Conservation (phyloP, 2,797 vertebrate species). For the Euphonia xanthogaster region DNA sequence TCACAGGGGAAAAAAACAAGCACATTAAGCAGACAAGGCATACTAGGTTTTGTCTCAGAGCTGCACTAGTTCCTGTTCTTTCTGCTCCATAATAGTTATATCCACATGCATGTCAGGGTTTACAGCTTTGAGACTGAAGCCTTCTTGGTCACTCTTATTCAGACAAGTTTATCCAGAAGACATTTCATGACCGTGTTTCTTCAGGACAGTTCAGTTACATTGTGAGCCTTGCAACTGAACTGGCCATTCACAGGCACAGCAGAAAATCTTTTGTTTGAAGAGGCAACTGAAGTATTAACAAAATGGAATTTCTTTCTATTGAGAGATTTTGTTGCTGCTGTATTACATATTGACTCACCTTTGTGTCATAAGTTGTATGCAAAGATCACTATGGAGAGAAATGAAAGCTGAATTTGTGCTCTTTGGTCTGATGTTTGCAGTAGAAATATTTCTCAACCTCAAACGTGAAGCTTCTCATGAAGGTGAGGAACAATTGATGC, state of each 20-base stretch:
- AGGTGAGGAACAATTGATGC: slow-evolving; percentile 18
- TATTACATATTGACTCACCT: neutral
- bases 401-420: slow-evolving; percentile 18
- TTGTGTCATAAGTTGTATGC: neutral
- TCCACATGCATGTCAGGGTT: neutral
- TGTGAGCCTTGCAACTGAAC: neutral
- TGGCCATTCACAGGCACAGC: neutral
- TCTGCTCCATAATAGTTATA: neutral
- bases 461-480: neutral
- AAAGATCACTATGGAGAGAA: slow-evolving; percentile 50
- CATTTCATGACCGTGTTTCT: neutral
- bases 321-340: neutral
- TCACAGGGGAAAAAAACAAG: neutral
- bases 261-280: slow-evolving; percentile 6
- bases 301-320: neutral
- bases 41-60: neutral
- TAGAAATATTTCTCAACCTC: slow-evolving; percentile 53
- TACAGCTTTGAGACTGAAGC: neutral
- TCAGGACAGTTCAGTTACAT: neutral
- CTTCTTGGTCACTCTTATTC: neutral
- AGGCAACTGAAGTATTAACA: neutral
- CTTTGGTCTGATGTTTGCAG: slow-evolving; percentile 37
- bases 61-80: neutral
- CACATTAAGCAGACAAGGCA: neutral
- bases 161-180: neutral